Percentiles rank a stretch among this genome's conserved stretches.
Evolutionary conservation across 1,140 invertebrate species (phyloP).

Genomic region (Myzus persicae): DNA sequence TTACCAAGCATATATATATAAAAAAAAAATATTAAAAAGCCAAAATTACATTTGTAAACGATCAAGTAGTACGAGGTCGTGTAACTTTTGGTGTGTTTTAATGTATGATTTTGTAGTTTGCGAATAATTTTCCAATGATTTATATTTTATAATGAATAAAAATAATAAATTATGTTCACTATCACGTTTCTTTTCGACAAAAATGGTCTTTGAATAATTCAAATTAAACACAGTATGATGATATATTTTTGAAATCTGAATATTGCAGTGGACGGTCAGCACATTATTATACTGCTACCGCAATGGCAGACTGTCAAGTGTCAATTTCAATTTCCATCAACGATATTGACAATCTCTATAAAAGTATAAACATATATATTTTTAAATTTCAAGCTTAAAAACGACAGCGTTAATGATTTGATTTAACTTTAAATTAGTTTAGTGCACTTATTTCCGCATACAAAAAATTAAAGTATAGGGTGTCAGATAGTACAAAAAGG

Average conservation of each 20-base stretch:
- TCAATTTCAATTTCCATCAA: neutral
- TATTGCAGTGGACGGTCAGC: neutral
- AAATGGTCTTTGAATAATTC: neutral
- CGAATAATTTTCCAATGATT: neutral
- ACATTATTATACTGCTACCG: too few species aligned
- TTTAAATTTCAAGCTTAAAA: neutral
- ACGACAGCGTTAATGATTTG: neutral
- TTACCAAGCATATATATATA: neutral
- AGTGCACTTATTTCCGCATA: neutral
- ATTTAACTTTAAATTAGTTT: neutral
- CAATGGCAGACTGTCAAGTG: neutral
- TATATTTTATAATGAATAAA: too few species aligned
- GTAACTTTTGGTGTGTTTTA: neutral
- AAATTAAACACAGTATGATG: neutral
- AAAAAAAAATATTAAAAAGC: too few species aligned
- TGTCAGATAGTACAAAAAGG: too few species aligned
- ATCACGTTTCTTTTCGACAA: neutral
- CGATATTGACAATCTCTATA: neutral
- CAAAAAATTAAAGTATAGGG: too few species aligned
- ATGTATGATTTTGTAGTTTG: too few species aligned
- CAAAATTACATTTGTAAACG: neutral
- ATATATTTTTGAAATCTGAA: neutral
- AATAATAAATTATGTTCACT: neutral
- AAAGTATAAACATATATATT: neutral
- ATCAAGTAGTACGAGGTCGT: neutral